Percentiles rank a stretch among this genome's conserved stretches.
Evolutionary conservation across 2,113 vertebrate species (phyloP).

Genomic region (Myanophis thanlyinensis): DNA sequence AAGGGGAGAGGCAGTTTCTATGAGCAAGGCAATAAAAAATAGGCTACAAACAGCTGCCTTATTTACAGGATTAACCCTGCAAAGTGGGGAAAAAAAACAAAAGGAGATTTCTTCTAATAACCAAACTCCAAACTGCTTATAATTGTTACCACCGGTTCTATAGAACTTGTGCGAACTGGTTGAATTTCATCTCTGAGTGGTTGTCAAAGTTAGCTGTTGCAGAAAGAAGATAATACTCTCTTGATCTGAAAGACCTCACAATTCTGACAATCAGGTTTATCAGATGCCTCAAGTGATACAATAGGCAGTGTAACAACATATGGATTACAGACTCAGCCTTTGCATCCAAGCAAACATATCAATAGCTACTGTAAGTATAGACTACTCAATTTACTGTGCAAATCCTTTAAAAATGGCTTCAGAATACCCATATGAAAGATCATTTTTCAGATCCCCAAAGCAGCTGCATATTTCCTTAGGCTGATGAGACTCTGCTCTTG

Average conservation of each 20-base stretch:
- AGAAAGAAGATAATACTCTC: background rate
- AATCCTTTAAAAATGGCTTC: background rate
- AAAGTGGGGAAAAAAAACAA: too few relatives aligned
- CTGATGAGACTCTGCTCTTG: background rate
- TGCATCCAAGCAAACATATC: background rate
- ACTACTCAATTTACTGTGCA: background rate
- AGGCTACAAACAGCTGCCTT: too few relatives aligned
- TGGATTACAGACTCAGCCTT: background rate
- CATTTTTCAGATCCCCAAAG: background rate
- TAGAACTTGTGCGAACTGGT: too few relatives aligned
- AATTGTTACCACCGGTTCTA: too few relatives aligned
- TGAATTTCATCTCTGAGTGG: too few relatives aligned
- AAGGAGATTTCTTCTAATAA: too few relatives aligned
- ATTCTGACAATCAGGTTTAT: background rate
- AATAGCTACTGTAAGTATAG: background rate
- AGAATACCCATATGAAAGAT: background rate
- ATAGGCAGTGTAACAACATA: background rate
- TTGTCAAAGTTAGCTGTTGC: background rate
- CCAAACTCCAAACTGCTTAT: too few relatives aligned
- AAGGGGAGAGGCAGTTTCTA: too few relatives aligned
- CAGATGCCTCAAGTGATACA: background rate
- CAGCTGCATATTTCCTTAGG: background rate
- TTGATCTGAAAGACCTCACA: background rate
- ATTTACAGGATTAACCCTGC: too few relatives aligned
- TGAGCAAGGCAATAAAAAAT: too few relatives aligned